Evolutionary conservation across 1,140 invertebrate species (phyloP).

Genomic region (Drosophila equinoxialis): DNA sequence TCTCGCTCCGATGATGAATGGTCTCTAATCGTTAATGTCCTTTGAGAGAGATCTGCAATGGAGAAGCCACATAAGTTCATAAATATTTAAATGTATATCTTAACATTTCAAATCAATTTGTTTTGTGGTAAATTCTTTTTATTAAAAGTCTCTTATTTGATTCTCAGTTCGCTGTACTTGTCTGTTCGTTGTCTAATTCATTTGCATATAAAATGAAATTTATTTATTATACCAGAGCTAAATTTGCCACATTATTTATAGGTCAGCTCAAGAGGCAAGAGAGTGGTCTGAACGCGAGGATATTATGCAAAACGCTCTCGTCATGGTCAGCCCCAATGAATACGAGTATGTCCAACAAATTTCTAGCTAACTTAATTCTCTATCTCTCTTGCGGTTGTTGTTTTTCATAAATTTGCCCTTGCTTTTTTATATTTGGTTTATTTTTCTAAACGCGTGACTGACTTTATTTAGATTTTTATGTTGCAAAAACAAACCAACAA

Average conservation of each 20-base stretch:
- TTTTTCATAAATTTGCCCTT: conserved; percentile 52
- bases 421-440: conserved; percentile 42
- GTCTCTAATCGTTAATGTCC: conserved; percentile 60
- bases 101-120: conserved; percentile 15
- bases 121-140: not conserved
- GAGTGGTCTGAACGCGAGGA: not conserved
- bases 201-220: conserved; percentile 67
- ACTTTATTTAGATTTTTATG: conserved; percentile 63
- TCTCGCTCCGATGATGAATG: conserved; percentile 64
- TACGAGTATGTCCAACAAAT: conserved; percentile 31
- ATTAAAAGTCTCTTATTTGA: conserved; percentile 20
- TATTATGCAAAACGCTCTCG: conserved; percentile 55
- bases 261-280: conserved; percentile 38
- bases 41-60: conserved; percentile 24
- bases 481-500: conserved; percentile 44
- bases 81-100: conserved; percentile 13
- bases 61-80: conserved; percentile 28
- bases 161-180: not conserved
- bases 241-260: conserved; percentile 74
- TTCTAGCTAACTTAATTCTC: conserved; percentile 10
- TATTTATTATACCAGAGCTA: conserved; percentile 61
- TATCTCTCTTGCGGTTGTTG: conserved; percentile 16
- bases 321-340: conserved; percentile 40
- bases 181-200: conserved; percentile 34
- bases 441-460: conserved; percentile 55